These are phyloP conservation scores for Acipenser ruthenus DNA, from an alignment of 2,797 vertebrate genomes.

Conservation along the genomic window DNA sequence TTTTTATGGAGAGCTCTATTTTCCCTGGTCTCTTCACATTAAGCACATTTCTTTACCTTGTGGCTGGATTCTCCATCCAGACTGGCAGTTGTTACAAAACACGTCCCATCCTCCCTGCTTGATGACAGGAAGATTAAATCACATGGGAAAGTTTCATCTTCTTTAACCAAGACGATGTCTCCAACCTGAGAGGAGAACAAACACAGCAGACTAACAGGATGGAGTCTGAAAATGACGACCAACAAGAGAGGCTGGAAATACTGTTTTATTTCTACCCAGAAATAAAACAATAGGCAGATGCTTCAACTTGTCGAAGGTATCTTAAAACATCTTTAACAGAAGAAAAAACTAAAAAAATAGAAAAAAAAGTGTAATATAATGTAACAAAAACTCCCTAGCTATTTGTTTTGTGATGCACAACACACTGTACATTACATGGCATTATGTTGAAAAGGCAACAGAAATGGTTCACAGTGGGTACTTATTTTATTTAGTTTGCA, in stretches of 20 bases:
- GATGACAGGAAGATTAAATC: slow-evolving; percentile 88
- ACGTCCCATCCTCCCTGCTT: slow-evolving; percentile 82
- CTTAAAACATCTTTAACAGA: too few species aligned
- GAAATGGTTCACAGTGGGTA: too few species aligned
- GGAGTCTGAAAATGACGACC: neutral
- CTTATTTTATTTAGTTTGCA: too few species aligned
- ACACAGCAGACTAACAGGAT: neutral
- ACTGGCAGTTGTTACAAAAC: slow-evolving; percentile 91
- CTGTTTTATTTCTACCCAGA: neutral
- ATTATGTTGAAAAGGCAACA: too few species aligned
- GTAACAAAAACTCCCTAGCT: too few species aligned
- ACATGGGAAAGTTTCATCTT: slow-evolving; percentile 89
- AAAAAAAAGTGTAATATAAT: too few species aligned
- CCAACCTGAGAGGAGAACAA: slow-evolving; percentile 68
- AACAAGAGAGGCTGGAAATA: neutral
- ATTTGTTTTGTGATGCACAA: too few species aligned
- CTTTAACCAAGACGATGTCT: slow-evolving; percentile 85
- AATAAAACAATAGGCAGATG: neutral
- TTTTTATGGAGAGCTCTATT: too few species aligned
- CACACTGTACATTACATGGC: too few species aligned
- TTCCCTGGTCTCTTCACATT: too few species aligned
- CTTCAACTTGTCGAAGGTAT: neutral
- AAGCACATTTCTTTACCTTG: slow-evolving; percentile 59
- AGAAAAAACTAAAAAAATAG: too few species aligned
- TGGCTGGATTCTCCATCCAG: slow-evolving; percentile 95